phyloP scores from a whole-genome alignment of 2,113 vertebrate species.

The Tonatia bakeri region DNA sequence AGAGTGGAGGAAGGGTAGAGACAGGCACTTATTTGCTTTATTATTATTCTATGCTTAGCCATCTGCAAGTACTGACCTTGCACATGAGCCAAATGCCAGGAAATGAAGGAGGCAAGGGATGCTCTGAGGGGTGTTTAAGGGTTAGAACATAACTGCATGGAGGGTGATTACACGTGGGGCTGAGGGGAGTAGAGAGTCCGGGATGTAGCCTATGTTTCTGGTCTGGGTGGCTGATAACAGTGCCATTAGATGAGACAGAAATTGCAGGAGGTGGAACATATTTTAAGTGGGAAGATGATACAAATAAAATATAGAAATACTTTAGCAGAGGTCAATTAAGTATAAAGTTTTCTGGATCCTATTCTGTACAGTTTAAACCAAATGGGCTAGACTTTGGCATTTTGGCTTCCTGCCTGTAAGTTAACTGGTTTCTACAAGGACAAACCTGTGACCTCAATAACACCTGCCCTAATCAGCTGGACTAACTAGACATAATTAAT shows the following conservation, averaged over 20 bases:
- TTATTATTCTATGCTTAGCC: slow-evolving; percentile 27
- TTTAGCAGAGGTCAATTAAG: slow-evolving; percentile 8
- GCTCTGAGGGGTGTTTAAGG: background rate
- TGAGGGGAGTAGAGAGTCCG: background rate
- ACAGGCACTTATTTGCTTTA: background rate
- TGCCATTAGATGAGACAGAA: background rate
- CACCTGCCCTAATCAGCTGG: background rate
- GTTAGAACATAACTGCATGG: background rate
- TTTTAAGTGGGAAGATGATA: background rate
- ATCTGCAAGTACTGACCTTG: background rate
- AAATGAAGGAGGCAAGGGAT: background rate
- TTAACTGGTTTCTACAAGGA: slow-evolving; percentile 54
- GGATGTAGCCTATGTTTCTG: background rate
- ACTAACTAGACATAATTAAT: slow-evolving; percentile 12
- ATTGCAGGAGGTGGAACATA: background rate
- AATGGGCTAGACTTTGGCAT: slow-evolving; percentile 19
- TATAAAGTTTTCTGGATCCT: slow-evolving; percentile 42
- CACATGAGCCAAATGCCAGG: background rate
- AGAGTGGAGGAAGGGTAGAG: background rate
- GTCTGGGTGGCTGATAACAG: background rate
- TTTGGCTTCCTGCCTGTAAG: slow-evolving; percentile 36
- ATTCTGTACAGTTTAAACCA: slow-evolving; percentile 46
- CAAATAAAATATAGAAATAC: slow-evolving; percentile 30
- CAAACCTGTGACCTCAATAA: slow-evolving; percentile 51
- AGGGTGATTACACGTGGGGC: background rate